These are phyloP conservation scores for Cyclophora albipunctata DNA, from an alignment of 2,888 invertebrate genomes.

Conservation along the genomic window DNA sequence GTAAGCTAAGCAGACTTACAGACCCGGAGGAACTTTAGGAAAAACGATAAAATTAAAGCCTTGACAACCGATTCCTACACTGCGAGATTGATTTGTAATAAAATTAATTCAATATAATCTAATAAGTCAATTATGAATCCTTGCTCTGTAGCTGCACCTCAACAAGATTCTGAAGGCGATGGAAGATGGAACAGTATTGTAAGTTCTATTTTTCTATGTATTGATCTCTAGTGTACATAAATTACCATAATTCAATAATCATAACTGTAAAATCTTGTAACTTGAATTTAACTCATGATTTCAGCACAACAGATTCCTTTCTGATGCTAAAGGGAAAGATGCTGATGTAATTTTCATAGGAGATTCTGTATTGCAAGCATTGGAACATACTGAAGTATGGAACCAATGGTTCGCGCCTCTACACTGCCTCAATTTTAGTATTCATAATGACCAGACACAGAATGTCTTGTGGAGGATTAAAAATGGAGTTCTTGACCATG, in stretches of 20 bases:
- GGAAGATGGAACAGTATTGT: slow-evolving; percentile 88
- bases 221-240: too few species aligned
- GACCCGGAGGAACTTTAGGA: too few species aligned
- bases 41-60: too few species aligned
- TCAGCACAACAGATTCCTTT: slow-evolving; percentile 89
- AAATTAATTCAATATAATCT: too few species aligned
- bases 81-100: too few species aligned
- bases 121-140: slow-evolving; percentile 76
- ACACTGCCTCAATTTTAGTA: slow-evolving; percentile 93
- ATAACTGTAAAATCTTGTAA: slow-evolving; percentile 7
- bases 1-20: too few species aligned
- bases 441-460: slow-evolving; percentile 90
- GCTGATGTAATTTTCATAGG: slow-evolving; percentile 95
- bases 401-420: slow-evolving; percentile 92
- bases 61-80: too few species aligned
- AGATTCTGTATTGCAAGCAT: slow-evolving; percentile 88
- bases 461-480: slow-evolving; percentile 92
- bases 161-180: slow-evolving; percentile 87
- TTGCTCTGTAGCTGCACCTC: slow-evolving; percentile 81
- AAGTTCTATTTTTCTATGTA: slow-evolving; percentile 28
- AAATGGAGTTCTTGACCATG: slow-evolving; percentile 92
- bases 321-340: slow-evolving; percentile 91
- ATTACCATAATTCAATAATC: background rate
- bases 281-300: slow-evolving; percentile 27
- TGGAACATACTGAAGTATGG: slow-evolving; percentile 91